A percentile compares a stretch with the other conserved stretches of the same genome.
Conservation (phyloP, 2,888 invertebrate genomes). For the Mesoligia furuncula region DNA sequence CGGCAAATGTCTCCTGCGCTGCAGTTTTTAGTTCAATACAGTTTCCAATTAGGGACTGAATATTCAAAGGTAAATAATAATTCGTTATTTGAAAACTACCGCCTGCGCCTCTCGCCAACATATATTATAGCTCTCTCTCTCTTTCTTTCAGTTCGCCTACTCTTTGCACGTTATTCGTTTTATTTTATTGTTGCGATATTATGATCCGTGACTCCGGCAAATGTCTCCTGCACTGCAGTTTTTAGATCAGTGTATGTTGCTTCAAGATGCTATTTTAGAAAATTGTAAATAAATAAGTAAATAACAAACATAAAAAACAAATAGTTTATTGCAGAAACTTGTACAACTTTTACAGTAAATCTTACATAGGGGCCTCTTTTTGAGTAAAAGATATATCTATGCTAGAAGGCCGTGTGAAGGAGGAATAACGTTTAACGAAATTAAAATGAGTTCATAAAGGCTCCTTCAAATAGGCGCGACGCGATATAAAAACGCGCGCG, state of each 20-base stretch:
- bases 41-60: background rate
- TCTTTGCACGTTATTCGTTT: background rate
- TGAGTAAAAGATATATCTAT: no score
- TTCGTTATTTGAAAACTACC: background rate
- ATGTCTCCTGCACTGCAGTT: no score
- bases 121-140: background rate
- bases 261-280: background rate
- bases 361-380: no score
- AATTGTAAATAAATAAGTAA: background rate
- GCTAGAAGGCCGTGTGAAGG: no score
- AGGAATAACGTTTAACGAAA: background rate
- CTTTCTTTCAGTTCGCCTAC: background rate
- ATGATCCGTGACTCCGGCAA: no score
- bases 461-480: no score
- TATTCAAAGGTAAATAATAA: constrained; percentile 4
- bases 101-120: background rate
- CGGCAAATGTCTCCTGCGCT: no score
- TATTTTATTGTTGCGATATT: background rate
- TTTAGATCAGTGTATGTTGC: background rate
- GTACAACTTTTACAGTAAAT: no score
- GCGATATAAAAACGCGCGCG: no score
- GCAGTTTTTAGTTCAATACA: background rate
- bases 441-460: background rate
- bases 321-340: no score
- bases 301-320: background rate